Evolutionary conservation across 2,797 vertebrate genomes (phyloP).

Genomic region (Nasua narica): DNA sequence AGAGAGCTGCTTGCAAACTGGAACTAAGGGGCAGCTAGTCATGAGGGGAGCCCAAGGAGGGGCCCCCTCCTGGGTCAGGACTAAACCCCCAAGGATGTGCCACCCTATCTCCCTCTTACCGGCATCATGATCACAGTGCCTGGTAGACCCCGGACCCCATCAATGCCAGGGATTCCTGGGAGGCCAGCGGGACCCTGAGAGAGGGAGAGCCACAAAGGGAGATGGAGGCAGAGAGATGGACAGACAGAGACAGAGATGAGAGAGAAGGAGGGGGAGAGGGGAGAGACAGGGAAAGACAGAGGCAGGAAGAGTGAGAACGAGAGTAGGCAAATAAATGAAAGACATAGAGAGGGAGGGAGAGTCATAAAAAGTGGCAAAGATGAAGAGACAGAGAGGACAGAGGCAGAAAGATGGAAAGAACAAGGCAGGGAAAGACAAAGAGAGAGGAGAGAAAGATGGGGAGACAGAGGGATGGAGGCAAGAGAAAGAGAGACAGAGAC

Average conservation of each 20-base stretch:
- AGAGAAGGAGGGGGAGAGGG: neutral
- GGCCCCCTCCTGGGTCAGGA: neutral
- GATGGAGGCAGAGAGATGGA: neutral
- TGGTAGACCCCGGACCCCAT: conserved; percentile 90
- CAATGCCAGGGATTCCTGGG: conserved; percentile 89
- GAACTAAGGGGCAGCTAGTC: conserved; percentile 82
- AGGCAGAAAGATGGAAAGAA: neutral
- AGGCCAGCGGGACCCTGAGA: conserved; percentile 90
- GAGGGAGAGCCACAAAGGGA: neutral
- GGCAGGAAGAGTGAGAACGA: neutral
- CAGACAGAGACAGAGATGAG: neutral
- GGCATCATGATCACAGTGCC: conserved; percentile 94
- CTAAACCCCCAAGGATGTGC: neutral
- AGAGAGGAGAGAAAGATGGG: too few species aligned
- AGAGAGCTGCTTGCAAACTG: conserved; percentile 88
- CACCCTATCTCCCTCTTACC: conserved; percentile 81
- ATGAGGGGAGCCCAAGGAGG: neutral
- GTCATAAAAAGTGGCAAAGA: neutral
- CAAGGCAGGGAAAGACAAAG: neutral
- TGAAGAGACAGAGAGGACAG: neutral
- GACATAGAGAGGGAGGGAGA: neutral
- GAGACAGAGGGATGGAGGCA: neutral
- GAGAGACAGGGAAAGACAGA: neutral
- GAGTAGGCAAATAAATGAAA: too few species aligned
- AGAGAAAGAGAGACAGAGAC: neutral